Evolutionary conservation across 2,797 vertebrate species (phyloP).

Genomic region (Chloroceryle amazona): DNA sequence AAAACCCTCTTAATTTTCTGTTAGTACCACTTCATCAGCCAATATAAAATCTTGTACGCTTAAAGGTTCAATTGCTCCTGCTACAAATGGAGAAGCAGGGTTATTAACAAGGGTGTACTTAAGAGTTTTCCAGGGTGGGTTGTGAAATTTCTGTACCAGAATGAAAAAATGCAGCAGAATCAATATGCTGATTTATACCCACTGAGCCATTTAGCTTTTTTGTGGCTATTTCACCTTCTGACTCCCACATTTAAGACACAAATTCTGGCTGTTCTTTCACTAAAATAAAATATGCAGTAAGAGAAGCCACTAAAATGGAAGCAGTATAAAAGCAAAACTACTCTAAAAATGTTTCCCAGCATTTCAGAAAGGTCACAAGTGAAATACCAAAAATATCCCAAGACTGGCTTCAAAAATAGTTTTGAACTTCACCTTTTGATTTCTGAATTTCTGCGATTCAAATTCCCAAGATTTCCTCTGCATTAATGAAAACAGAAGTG

Average conservation of each 20-base stretch:
- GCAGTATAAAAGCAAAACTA: neutral
- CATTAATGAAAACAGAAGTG: neutral
- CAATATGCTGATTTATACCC: neutral
- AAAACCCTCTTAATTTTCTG: neutral
- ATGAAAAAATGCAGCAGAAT: neutral
- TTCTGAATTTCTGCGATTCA: neutral
- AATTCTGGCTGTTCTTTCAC: neutral
- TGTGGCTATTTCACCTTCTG: neutral
- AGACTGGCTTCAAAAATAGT: neutral
- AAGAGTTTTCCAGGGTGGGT: neutral
- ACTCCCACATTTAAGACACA: neutral
- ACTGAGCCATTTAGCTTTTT: conserved; percentile 2
- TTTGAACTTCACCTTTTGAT: neutral
- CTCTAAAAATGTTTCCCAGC: neutral
- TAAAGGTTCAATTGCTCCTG: neutral
- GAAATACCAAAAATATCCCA: neutral
- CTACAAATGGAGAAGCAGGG: neutral
- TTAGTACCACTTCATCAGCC: neutral
- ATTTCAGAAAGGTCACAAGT: neutral
- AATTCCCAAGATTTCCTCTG: neutral
- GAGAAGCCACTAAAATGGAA: neutral
- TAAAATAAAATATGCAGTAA: neutral
- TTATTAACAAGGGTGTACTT: neutral
- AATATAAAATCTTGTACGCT: neutral
- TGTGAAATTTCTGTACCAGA: neutral